Base-by-base conservation (phyloP, 2,797 vertebrate species). In the Argya squamiceps region DNA sequence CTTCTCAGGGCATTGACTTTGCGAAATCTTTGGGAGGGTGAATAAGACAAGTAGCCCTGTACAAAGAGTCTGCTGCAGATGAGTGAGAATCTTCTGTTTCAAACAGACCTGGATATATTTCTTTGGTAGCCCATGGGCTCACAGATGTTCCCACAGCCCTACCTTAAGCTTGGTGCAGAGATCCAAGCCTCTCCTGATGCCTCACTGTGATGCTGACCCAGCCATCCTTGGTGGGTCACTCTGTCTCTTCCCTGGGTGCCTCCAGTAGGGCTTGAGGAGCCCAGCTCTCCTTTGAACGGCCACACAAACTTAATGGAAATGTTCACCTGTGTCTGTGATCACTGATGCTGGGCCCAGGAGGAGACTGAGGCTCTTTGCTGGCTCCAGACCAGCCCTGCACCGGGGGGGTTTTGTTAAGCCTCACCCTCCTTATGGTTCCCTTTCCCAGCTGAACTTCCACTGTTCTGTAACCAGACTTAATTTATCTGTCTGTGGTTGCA, bases 171-270 rank as follows among this genome's bases (percentile, higher is more conserved):
- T 73, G 29, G 10, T 34, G 34, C 13, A 52, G 14, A 9, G 62
- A 70, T 0, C 39, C 49, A 81, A 71, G 32, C 34, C 44, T 9
- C 16, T 37, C 14, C 15, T 41, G 56, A 41, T 4, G 3, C 30
- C 41, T 29, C 0, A 5, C 12, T 77, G 20, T 0, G 7, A 36
- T 21, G 11, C 15, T 75, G 68, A 58, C 27, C 12, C 43, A 58
- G 11, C 20, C 32, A 24, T 26, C 22, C 64, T 52, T 4, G 2
- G 6, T 10, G 58, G 22, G 50, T 17, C 12, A 4, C 2, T 4
- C 24, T 77, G 27, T 17, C 27, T n/a, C 3, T 15, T 24, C 27
- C 5, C 11, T 32, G 0, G 0, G 1, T 47, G 32, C 24, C 71
- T 83, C 44, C 55, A 67, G 55, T 44, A 55, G 55, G 64, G 29